Base-by-base conservation (phyloP, 2,113 vertebrate species). In the Phyllopteryx taeniolatus region DNA sequence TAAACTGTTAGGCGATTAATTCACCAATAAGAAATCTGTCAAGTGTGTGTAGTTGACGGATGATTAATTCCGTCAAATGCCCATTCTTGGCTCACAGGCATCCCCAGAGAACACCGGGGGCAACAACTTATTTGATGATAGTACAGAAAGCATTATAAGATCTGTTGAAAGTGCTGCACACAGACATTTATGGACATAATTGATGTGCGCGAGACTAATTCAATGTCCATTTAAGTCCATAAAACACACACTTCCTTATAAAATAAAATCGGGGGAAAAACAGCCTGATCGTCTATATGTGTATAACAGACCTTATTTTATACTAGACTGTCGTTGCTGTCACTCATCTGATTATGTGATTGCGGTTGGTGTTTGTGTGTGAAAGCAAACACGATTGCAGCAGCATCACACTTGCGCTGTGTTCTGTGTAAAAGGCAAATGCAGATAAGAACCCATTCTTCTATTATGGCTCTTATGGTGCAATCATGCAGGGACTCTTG, bases 101-200 rank as follows among this genome's bases (percentile, higher is more conserved):
- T 57, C 54, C 10, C 54, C n/a, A 27, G 54, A 57, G 54, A 57
- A 57, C n/a, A 13, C 54, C n/a, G 2, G 4, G 10, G 54, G 54
- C 54, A 57, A 22, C n/a, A 57, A 57, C n/a, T 27, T 57, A 57
- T 27, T 57, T 57, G 22, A 57, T 27, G 22, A 57, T 10, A 27
- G 54, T 57, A 22, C 54, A 57, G n/a, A 27, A 57, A 57, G 20
- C 53, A 56, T 56, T 56, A 56, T 27, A 57, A 57, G 54, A 22
- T 22, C 54, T 57, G 54, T n/a, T 57, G n/a, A 57, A 57, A 57
- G 22, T 57, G n/a, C n/a, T 57, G 22, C 54, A 27, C 54, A 13
- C 22, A 57, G 54, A 57, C 54, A 57, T 57, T 57, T 57, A 57
- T 57, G 54, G n/a, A 27, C 54, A 22, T 57, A 57, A 57, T 22